Base-by-base conservation (phyloP, 35 echinoderm and acorn worm species). In the Apostichopus japonicus region DNA sequence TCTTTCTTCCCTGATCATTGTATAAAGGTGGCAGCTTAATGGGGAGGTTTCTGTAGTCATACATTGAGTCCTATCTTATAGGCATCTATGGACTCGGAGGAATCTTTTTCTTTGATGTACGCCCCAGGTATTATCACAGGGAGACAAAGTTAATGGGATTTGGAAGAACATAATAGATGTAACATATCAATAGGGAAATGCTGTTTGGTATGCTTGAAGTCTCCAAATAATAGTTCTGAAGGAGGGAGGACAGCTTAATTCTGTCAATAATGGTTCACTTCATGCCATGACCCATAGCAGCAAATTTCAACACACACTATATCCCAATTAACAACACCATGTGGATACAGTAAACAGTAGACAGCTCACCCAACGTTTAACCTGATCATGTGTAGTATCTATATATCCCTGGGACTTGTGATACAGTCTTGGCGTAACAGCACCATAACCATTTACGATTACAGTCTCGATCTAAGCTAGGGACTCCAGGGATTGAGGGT, bases 141-240 rank as follows among this genome's bases (percentile, higher is more conserved):
- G 79, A 83, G 79, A 83, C 79, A 83, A 83, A 83, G 79, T 83
- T 83, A 83, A 83, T 83, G 79, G 79, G 79, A 83, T 83, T 83
- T 83, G 79, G 51, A 83, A 21, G 79, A 55, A 21, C 44, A 83
- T 44, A 83, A 83, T 83, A 52, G 79, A 83, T 5, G 79, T 44
- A 15, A 54, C 33, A 83, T 83, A 44, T 44, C 33, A 52, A 83
- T 53, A 83, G 54, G 79, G 9, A 83, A 67, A 9, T 33, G 79
- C 17, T 52, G 79, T 83, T 83, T 54, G 79, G 33, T 15, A 2
- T 67, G 24, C 33, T 54, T 83, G 79, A 2, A 6, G 23, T 83
- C 19, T 83, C 44, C 79, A 83, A 80, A 83, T 54, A 83, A 54
- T 67, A 83, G 44, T 53, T 55, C 79, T 53, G n/a, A 83, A 8